phyloP scores from a whole-genome alignment of 2,113 vertebrate species.

The Xenopus tropicalis region DNA sequence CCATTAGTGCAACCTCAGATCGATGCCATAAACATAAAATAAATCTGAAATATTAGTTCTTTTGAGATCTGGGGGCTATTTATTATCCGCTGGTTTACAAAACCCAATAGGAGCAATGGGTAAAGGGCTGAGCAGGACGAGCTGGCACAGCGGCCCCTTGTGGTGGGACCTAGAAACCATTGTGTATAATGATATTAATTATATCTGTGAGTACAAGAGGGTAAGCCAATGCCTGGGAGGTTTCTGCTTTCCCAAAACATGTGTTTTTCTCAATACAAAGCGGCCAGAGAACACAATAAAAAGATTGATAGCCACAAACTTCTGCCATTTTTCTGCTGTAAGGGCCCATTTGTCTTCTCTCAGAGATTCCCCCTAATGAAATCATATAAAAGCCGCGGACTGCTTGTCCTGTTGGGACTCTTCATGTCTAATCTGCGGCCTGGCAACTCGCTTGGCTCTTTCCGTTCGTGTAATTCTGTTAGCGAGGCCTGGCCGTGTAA shows the following conservation, averaged over 20 bases:
- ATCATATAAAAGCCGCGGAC: slow-evolving; percentile 32
- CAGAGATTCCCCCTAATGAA: slow-evolving; percentile 22
- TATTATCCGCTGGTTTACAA: too few species aligned
- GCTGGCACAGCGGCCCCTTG: too few species aligned
- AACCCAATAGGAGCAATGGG: too few species aligned
- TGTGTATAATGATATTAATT: too few species aligned
- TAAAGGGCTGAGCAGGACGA: too few species aligned
- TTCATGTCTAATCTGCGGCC: slow-evolving; percentile 25
- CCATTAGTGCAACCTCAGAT: neutral
- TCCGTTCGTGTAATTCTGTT: slow-evolving; percentile 65
- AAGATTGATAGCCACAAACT: neutral
- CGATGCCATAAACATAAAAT: neutral
- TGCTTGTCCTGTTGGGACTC: slow-evolving; percentile 45
- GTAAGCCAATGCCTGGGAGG: too few species aligned
- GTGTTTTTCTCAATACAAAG: neutral
- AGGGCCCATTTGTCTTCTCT: slow-evolving; percentile 1
- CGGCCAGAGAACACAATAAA: neutral
- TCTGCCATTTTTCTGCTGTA: neutral
- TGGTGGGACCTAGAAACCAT: too few species aligned
- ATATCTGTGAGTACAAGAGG: too few species aligned
- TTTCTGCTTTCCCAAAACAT: too few species aligned
- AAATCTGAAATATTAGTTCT: neutral
- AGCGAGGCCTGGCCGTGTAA: slow-evolving; percentile 59
- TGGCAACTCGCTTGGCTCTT: slow-evolving; percentile 20
- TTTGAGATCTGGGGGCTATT: too few species aligned